Conservation (phyloP, 2,113 vertebrate species). For the Epinephelus lanceolatus region DNA sequence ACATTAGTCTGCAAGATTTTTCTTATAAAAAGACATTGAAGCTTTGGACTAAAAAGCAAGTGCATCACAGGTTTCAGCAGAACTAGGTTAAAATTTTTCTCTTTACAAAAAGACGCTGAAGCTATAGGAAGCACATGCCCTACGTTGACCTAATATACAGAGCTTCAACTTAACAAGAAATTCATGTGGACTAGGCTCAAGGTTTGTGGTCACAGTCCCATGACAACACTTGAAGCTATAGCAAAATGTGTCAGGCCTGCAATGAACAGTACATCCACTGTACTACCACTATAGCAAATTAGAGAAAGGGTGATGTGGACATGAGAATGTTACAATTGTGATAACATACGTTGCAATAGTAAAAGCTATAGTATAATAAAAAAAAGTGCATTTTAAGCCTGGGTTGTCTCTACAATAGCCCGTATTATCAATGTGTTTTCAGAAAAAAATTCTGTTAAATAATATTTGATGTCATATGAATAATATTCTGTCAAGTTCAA, state of each 20-base stretch:
- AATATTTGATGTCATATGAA: background rate
- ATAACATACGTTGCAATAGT: background rate
- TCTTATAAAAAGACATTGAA: background rate
- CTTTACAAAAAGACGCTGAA: background rate
- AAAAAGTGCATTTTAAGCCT: background rate
- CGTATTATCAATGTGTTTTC: background rate
- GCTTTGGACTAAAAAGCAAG: background rate
- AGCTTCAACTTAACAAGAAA: background rate
- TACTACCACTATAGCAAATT: background rate
- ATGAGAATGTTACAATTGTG: background rate
- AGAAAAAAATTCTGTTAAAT: background rate
- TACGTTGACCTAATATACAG: conserved; percentile 14
- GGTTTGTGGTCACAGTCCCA: conserved; percentile 17
- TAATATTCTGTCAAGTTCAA: background rate
- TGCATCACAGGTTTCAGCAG: background rate
- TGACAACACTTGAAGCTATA: conserved; percentile 37
- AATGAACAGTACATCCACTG: background rate
- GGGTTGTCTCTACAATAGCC: background rate
- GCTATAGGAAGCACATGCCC: background rate
- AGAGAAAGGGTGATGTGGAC: background rate
- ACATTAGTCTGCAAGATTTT: conserved; percentile 1
- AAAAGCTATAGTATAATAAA: background rate
- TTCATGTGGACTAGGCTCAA: conserved; percentile 33
- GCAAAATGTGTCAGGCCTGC: background rate
- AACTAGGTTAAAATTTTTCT: background rate